Conservation (phyloP, 2,888 invertebrate species). For the Orchesellides sinensis region DNA sequence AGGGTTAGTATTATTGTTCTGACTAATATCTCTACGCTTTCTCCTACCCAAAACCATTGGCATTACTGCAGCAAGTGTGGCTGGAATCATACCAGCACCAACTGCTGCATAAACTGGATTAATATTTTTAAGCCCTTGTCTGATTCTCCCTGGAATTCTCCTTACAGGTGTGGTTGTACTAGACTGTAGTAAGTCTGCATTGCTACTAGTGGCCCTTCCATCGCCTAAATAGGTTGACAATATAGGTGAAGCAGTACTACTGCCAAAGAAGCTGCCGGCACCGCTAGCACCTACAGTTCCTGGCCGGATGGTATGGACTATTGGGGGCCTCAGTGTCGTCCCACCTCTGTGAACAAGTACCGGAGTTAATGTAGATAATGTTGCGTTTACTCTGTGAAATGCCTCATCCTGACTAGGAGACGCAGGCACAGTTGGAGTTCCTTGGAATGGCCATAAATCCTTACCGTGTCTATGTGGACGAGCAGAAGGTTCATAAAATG, state of each 20-base stretch:
- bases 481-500: slow-evolving; percentile 37
- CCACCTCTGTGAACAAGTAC: slow-evolving; percentile 63
- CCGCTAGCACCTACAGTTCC: neutral
- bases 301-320: slow-evolving; percentile 31
- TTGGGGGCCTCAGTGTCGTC: slow-evolving; percentile 38
- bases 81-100: slow-evolving; percentile 71
- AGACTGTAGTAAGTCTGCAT: slow-evolving; percentile 26
- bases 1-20: neutral
- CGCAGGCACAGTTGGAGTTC: neutral
- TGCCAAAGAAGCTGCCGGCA: slow-evolving; percentile 6
- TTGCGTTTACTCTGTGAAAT: slow-evolving; percentile 69
- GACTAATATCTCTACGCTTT: slow-evolving; percentile 48
- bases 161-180: slow-evolving; percentile 47
- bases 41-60: slow-evolving; percentile 71
- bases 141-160: slow-evolving; percentile 45
- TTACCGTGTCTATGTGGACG: slow-evolving; percentile 55
- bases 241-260: slow-evolving; percentile 42
- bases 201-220: slow-evolving; percentile 51
- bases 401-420: slow-evolving; percentile 66
- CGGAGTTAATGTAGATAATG: slow-evolving; percentile 70
- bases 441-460: slow-evolving; percentile 51
- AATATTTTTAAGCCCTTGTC: slow-evolving; percentile 60
- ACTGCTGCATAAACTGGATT: slow-evolving; percentile 72
- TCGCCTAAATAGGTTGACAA: slow-evolving; percentile 58
- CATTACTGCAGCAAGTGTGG: slow-evolving; percentile 70